A percentile compares a stretch with the other conserved stretches of the same genome.
Evolutionary conservation across 2,113 vertebrate species (phyloP).

Genomic region (Bettongia penicillata): DNA sequence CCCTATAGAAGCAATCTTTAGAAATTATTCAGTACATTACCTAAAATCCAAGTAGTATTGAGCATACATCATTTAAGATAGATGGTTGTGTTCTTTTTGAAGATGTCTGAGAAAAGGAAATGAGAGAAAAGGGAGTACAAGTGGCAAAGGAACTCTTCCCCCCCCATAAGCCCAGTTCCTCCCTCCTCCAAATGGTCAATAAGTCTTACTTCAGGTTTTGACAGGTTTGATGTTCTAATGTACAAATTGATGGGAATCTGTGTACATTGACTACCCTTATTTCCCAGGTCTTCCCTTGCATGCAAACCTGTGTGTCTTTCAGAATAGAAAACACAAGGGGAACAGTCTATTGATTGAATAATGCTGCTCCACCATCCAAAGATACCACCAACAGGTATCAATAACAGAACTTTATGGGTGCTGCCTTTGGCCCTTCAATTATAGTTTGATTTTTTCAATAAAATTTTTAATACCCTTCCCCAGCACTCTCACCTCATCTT

Average conservation of each 20-base stretch:
- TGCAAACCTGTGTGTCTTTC: neutral
- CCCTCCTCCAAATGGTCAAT: neutral
- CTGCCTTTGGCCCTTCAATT: neutral
- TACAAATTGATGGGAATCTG: neutral
- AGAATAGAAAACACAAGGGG: no score
- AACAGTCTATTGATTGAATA: neutral
- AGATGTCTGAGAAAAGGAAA: neutral
- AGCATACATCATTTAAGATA: neutral
- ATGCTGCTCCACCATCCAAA: neutral
- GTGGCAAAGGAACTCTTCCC: neutral
- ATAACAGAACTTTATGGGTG: neutral
- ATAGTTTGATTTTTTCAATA: neutral
- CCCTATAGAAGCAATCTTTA: constrained; percentile 33
- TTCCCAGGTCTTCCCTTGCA: neutral
- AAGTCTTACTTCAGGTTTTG: neutral
- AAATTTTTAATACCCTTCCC: neutral
- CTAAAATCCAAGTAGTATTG: neutral
- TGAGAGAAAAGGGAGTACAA: neutral
- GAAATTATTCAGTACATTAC: constrained; percentile 12
- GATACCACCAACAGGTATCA: neutral
- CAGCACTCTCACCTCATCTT: neutral
- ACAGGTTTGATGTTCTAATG: no score
- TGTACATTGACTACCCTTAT: neutral
- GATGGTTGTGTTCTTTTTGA: neutral
- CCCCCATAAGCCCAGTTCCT: neutral